Evolutionary conservation across 2,888 invertebrate species (phyloP).

Genomic region (Caradrina clavipalpis): DNA sequence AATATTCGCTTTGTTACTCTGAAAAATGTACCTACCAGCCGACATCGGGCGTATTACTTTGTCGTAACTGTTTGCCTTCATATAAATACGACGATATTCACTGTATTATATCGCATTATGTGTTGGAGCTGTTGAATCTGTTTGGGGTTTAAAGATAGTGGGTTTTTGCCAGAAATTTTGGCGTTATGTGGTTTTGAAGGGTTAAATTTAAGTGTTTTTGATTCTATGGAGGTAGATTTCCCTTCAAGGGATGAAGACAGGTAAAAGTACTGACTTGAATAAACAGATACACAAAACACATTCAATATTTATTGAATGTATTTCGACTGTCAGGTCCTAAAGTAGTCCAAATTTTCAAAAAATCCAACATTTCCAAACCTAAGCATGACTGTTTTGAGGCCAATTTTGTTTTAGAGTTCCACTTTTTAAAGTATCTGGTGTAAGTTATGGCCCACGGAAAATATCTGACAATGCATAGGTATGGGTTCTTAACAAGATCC

Average conservation of each 20-base stretch:
- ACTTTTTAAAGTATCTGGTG: too few relatives aligned
- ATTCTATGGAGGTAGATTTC: neutral
- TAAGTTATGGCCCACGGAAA: too few relatives aligned
- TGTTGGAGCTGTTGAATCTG: slow-evolving; percentile 48
- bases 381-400: too few relatives aligned
- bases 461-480: too few relatives aligned
- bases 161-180: neutral
- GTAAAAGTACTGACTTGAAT: neutral
- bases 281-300: too few relatives aligned
- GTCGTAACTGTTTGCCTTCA: slow-evolving; percentile 81
- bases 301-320: too few relatives aligned
- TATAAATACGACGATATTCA: slow-evolving; percentile 78
- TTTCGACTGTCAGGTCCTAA: too few relatives aligned
- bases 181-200: neutral
- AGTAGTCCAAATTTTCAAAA: too few relatives aligned
- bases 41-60: slow-evolving; percentile 74
- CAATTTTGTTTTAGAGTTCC: too few relatives aligned
- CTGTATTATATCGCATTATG: slow-evolving; percentile 62
- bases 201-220: neutral
- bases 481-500: too few relatives aligned
- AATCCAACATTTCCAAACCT: too few relatives aligned
- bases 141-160: slow-evolving; percentile 37
- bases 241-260: neutral
- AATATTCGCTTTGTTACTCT: slow-evolving; percentile 90
- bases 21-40: slow-evolving; percentile 84